Conservation (phyloP, 2,113 vertebrate genomes). For the Poecile atricapillus region DNA sequence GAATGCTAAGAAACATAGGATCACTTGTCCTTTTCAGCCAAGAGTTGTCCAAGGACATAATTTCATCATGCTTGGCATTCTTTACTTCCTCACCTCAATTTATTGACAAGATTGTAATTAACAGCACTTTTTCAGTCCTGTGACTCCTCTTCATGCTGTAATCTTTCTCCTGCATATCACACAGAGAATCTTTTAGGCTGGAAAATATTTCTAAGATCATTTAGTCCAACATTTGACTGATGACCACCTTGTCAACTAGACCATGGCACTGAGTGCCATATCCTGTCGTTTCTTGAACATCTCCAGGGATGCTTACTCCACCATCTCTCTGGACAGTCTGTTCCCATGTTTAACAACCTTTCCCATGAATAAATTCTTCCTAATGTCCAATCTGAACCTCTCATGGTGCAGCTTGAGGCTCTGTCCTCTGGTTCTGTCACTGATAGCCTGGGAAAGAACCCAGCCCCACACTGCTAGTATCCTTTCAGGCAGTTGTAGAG, state of each 20-base stretch:
- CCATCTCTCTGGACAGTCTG: not conserved
- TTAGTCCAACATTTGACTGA: not conserved
- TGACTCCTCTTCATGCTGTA: not conserved
- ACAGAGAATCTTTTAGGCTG: not conserved
- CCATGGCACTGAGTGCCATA: not conserved
- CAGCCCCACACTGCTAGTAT: accelerated
- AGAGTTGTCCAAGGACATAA: not conserved
- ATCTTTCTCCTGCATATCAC: not conserved
- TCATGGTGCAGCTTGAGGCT: not conserved
- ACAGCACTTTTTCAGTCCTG: not conserved
- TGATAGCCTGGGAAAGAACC: not conserved
- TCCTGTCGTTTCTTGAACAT: not conserved
- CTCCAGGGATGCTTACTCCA: not conserved
- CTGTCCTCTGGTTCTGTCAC: not conserved
- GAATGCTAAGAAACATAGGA: not conserved
- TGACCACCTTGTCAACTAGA: not conserved
- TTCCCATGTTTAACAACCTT: not conserved
- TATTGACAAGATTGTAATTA: not conserved
- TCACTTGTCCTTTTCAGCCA: not conserved
- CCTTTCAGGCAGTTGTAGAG: not conserved
- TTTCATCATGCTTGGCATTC: not conserved
- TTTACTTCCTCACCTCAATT: not conserved
- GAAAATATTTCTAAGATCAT: not conserved
- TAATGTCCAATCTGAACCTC: not conserved
- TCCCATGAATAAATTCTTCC: not conserved